Evolutionary conservation across 2,113 vertebrate species (phyloP).

Genomic region (Lonchura striata): DNA sequence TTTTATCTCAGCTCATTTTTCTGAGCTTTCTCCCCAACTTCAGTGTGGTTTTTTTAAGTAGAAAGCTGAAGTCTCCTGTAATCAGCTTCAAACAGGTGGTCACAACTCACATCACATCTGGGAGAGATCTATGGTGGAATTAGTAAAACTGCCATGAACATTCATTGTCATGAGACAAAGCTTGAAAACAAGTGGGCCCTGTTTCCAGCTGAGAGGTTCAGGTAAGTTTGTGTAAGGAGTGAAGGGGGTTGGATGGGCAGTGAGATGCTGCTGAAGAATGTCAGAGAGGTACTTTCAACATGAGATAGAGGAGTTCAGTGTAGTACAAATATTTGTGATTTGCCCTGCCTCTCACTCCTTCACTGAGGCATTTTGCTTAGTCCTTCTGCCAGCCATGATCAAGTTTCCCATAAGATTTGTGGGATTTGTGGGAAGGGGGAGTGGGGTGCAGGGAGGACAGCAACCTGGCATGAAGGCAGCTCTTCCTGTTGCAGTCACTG

Average conservation of each 20-base stretch:
- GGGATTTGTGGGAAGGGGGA: not conserved
- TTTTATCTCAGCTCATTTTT: not conserved
- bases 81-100: not conserved
- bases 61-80: not conserved
- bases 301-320: not conserved
- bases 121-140: not conserved
- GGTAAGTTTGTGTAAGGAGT: not conserved
- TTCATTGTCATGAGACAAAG: not conserved
- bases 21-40: not conserved
- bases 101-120: not conserved
- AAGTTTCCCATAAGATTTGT: not conserved
- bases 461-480: not conserved
- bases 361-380: not conserved
- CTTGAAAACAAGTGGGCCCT: not conserved
- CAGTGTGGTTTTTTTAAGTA: not conserved
- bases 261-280: not conserved
- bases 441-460: not conserved
- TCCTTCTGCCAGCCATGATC: not conserved
- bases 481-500: not conserved
- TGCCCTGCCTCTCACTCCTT: not conserved
- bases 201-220: not conserved
- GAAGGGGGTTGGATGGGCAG: not conserved
- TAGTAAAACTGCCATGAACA: fast-evolving
- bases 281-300: not conserved
- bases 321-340: not conserved